Evolutionary conservation across 2,888 invertebrate species (phyloP).

Genomic region (Tenthredo notha): DNA sequence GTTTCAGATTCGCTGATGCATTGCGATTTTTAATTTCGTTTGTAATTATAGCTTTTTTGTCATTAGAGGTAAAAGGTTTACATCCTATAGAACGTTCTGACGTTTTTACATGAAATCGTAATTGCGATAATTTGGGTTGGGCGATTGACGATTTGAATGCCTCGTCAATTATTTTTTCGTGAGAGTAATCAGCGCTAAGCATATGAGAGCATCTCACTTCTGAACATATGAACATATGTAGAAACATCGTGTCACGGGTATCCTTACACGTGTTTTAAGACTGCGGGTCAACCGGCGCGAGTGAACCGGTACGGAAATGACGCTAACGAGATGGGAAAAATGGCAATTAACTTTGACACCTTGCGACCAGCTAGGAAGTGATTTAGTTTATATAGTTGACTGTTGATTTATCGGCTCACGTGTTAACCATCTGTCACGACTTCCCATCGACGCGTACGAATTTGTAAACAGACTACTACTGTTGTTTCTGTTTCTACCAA

Average conservation of each 20-base stretch:
- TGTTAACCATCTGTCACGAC: conserved; percentile 47
- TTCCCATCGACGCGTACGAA: conserved; percentile 45
- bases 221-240: conserved; percentile 44
- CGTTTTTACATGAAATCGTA: background rate
- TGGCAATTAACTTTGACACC: conserved; percentile 73
- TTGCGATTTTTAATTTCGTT: background rate
- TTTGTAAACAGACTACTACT: conserved; percentile 38
- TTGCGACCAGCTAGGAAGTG: conserved; percentile 61
- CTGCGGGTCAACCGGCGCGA: conserved; percentile 53
- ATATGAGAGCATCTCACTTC: background rate
- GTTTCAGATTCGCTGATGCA: background rate
- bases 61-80: background rate
- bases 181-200: background rate
- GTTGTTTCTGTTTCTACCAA: background rate
- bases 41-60: background rate
- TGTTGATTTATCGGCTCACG: conserved; percentile 55
- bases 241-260: conserved; percentile 54
- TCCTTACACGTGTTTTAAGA: conserved; percentile 61
- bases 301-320: conserved; percentile 57
- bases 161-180: conserved; percentile 8
- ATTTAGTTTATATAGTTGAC: conserved; percentile 54
- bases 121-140: conserved; percentile 9
- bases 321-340: conserved; percentile 72
- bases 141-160: background rate
- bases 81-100: background rate